Evolutionary conservation across 1,140 invertebrate genomes (phyloP).

Genomic region (Leptoteleia sp.): DNA sequence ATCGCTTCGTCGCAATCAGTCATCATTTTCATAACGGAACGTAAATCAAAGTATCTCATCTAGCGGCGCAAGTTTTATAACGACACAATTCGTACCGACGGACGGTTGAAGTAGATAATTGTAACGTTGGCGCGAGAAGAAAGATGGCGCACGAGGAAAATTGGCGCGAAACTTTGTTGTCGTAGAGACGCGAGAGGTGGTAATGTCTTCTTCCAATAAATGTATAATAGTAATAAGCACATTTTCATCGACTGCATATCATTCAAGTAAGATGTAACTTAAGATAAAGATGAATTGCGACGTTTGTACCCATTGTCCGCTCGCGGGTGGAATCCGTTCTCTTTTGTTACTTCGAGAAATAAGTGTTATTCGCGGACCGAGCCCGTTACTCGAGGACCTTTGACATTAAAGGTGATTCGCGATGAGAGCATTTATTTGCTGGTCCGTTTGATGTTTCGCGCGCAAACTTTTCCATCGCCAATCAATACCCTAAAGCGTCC

Average conservation of each 20-base stretch:
- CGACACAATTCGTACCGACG: no score
- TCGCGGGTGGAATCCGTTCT: no score
- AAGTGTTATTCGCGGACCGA: conserved; percentile 5
- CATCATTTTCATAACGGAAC: conserved; percentile 2
- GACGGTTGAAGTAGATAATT: no score
- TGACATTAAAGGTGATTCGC: conserved; percentile 5
- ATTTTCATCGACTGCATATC: conserved; percentile 39
- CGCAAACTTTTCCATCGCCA: neutral
- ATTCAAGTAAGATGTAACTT: conserved; percentile 37
- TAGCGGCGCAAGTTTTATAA: conserved; percentile 35
- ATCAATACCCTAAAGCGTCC: neutral
- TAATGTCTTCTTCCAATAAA: conserved; percentile 44
- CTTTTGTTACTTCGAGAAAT: no score
- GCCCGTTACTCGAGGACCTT: conserved; percentile 4
- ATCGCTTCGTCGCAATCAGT: neutral
- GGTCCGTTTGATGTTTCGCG: conserved; percentile 9
- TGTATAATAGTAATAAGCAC: conserved; percentile 40
- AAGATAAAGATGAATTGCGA: conserved; percentile 5
- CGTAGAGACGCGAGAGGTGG: conserved; percentile 14
- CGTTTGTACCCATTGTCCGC: conserved; percentile 12
- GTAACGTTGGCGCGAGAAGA: no score
- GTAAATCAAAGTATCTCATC: conserved; percentile 19
- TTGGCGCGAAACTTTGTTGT: conserved; percentile 34
- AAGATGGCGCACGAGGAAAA: conserved; percentile 4
- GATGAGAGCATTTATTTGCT: conserved; percentile 4